Percentiles rank a stretch among this genome's conserved stretches.
Evolutionary conservation across 2,113 vertebrate species (phyloP).

Genomic region (Raja brachyura): DNA sequence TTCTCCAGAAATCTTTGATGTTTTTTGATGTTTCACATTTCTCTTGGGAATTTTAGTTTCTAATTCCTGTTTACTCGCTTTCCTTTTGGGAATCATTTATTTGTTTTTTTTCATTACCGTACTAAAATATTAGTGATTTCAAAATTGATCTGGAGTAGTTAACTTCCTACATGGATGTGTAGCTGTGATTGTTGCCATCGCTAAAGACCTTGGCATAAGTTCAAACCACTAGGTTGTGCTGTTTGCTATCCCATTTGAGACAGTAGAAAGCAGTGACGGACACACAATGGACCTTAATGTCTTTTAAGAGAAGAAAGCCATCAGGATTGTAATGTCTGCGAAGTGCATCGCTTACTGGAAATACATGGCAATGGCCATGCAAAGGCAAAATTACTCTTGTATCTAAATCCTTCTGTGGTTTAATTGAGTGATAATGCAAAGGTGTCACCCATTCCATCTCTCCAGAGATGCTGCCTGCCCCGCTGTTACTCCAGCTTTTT

Average conservation of each 20-base stretch:
- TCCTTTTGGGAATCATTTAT: not conserved
- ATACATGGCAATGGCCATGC: not conserved
- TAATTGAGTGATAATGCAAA: not conserved
- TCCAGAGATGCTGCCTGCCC: no score
- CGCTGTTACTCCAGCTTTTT: no score
- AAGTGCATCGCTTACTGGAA: not conserved
- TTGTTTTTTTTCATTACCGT: not conserved
- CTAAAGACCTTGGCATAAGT: not conserved
- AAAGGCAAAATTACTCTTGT: not conserved
- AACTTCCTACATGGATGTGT: not conserved
- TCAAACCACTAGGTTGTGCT: not conserved
- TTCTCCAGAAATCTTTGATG: not conserved
- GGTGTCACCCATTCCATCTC: no score
- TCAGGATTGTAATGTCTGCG: not conserved
- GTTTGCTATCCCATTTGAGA: not conserved
- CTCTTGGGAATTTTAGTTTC: not conserved
- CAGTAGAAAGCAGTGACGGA: not conserved
- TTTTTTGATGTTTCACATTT: not conserved
- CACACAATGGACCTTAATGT: not conserved
- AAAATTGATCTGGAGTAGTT: not conserved
- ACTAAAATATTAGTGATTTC: not conserved
- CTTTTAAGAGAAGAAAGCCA: not conserved
- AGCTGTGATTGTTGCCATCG: not conserved
- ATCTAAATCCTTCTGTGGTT: not conserved
- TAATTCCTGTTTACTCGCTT: not conserved